Evolutionary conservation across 2,797 vertebrate genomes (phyloP).

Genomic region (Oryzias dopingdopingensis): DNA sequence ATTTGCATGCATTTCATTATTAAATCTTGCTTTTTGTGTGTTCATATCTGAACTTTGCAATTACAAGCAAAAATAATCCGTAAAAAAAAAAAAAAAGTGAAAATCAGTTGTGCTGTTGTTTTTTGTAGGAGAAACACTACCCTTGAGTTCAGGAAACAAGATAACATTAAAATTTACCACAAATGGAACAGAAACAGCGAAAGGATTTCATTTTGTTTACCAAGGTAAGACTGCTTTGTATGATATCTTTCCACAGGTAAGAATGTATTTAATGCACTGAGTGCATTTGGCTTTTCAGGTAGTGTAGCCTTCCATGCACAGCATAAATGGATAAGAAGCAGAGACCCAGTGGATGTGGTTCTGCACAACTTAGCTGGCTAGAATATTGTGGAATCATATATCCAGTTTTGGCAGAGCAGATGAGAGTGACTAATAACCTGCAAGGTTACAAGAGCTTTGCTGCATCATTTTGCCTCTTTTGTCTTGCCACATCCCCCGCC

Average conservation of each 20-base stretch:
- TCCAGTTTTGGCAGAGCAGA: conserved; percentile 45
- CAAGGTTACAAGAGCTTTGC: conserved; percentile 42
- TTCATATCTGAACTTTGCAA: not conserved
- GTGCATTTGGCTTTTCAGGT: conserved; percentile 11
- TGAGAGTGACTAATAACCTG: conserved; percentile 53
- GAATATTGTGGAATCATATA: conserved; percentile 43
- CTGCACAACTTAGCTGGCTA: conserved; percentile 35
- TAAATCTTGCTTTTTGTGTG: not conserved
- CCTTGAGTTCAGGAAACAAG: conserved; percentile 96
- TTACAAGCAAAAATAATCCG: not conserved
- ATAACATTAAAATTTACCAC: conserved; percentile 92
- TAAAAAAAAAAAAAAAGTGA: not conserved
- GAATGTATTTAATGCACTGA: conserved; percentile 11
- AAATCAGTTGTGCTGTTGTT: not conserved
- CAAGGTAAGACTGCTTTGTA: conserved; percentile 84
- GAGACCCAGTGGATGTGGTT: conserved; percentile 28
- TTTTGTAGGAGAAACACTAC: conserved; percentile 88
- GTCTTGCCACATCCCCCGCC: conserved; percentile 35
- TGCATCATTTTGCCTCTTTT: conserved; percentile 49
- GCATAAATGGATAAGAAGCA: conserved; percentile 24
- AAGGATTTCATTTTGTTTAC: conserved; percentile 99
- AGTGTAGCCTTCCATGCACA: conserved; percentile 18
- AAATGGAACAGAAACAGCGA: conserved; percentile 89
- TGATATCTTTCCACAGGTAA: not conserved
- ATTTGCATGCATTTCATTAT: conserved; percentile 1